Evolutionary conservation across 2,888 invertebrate genomes (phyloP), one percentile per base, ranked within the genome.

Genomic region (Acronicta aceris): DNA sequence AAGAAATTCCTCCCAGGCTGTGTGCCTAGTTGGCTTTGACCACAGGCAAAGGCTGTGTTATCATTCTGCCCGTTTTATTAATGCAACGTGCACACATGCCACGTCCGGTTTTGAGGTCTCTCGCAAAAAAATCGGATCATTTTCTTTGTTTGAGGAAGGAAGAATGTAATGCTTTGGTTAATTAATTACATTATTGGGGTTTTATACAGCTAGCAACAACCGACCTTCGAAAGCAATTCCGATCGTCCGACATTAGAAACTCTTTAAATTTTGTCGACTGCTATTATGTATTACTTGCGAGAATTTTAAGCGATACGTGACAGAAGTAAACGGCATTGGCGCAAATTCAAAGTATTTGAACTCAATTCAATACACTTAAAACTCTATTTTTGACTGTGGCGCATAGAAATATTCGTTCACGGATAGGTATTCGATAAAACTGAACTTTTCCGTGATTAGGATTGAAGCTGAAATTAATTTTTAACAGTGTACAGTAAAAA

Each of bases 51-150:
- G 68, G 61, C 76, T 58, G 59, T 67, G 71, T 67, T 80, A 76
- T 80, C 73, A 65, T 70, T 71, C 60, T 53, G 49, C 50, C 65
- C 61, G 68, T 68, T 71, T 74, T 67, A 78, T 75, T 78, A 78
- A 69, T 72, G 65, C 63, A 69, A 67, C 55, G 57, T 66, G 61
- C 75, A 63, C 54, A 61, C 61, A 56, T 54, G 56, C 59, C 58
- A 47, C 49, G 42, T 69, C 58, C 45, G 40, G 15, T 50, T 57
- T 62, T 59, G 27, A 43, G 46, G 27, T 36, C 43, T 25, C 54
- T 40, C 9, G 47, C 51, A 59, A 61, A 70, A 59, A 59, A 65
- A 51, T 53, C 21, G 33, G 15, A 25, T 0, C 21, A 43, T 50
- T 69, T 55, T 41, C 59, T 60, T 59, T 59, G 47, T 46, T 36